These are phyloP conservation scores for Myotis daubentonii DNA, from an alignment of 2,797 vertebrate species.

Conservation along the genomic window DNA sequence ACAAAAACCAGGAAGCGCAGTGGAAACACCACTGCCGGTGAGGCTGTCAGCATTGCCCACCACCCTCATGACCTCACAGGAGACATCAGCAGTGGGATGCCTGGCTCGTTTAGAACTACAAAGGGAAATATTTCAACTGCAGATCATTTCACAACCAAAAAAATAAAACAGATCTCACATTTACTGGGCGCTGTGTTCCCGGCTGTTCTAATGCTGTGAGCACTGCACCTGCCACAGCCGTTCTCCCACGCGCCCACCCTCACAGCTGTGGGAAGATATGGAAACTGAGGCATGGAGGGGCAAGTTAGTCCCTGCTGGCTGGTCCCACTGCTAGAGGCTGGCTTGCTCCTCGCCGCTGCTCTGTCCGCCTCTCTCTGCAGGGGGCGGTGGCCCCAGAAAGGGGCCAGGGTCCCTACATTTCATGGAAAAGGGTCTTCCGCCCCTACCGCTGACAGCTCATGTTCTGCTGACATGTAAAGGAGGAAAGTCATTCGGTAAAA, in stretches of 20 bases:
- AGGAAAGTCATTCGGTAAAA: not conserved
- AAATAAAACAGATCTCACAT: not conserved
- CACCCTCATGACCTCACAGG: not conserved
- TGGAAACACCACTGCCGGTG: no score
- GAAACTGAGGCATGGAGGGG: not conserved
- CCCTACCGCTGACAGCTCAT: not conserved
- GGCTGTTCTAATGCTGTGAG: not conserved
- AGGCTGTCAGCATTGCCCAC: not conserved
- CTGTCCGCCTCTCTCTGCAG: not conserved
- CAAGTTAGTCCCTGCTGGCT: accelerated
- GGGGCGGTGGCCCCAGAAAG: not conserved
- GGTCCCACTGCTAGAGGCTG: not conserved
- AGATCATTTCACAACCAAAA: not conserved
- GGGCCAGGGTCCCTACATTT: not conserved
- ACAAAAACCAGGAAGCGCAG: not conserved
- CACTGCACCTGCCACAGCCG: accelerated
- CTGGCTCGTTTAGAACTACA: not conserved
- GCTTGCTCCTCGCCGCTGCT: accelerated
- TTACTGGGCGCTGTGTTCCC: accelerated
- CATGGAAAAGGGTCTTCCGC: not conserved
- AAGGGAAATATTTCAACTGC: not conserved
- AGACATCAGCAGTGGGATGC: not conserved
- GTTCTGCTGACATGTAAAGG: no score
- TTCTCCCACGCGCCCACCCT: not conserved
- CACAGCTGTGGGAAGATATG: not conserved